Evolutionary conservation across 2,797 vertebrate species (phyloP).

Genomic region (Mycteria americana): DNA sequence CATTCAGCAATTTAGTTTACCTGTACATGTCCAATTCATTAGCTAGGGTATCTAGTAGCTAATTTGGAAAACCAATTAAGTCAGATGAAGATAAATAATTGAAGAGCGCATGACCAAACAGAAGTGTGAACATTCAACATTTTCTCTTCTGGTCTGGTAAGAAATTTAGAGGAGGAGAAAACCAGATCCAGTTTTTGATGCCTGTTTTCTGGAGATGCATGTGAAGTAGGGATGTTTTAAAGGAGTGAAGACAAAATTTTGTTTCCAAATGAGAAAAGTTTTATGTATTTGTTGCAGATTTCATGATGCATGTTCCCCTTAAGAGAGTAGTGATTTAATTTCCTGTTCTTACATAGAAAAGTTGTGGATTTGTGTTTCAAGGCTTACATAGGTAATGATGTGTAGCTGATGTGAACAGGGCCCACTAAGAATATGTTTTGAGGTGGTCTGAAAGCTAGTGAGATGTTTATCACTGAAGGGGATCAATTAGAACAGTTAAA

Average conservation of each 20-base stretch:
- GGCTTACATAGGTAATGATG: neutral
- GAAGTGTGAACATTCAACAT: neutral
- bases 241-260: neutral
- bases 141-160: neutral
- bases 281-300: neutral
- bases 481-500: neutral
- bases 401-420: neutral
- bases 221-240: neutral
- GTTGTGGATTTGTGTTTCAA: neutral
- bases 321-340: neutral
- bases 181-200: neutral
- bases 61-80: neutral
- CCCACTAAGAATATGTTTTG: neutral
- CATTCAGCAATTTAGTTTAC: neutral
- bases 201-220: neutral
- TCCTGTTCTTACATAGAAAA: neutral
- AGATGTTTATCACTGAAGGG: neutral
- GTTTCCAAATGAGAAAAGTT: neutral
- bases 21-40: neutral
- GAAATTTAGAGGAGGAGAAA: neutral
- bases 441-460: neutral
- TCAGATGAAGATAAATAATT: neutral
- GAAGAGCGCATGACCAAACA: neutral
- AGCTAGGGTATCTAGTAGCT: neutral
- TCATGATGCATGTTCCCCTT: fast-evolving